A percentile compares a stretch with the other conserved stretches of the same genome.
Evolutionary conservation across 2,797 vertebrate species (phyloP).

Genomic region (Mormyrus proboscirostris): DNA sequence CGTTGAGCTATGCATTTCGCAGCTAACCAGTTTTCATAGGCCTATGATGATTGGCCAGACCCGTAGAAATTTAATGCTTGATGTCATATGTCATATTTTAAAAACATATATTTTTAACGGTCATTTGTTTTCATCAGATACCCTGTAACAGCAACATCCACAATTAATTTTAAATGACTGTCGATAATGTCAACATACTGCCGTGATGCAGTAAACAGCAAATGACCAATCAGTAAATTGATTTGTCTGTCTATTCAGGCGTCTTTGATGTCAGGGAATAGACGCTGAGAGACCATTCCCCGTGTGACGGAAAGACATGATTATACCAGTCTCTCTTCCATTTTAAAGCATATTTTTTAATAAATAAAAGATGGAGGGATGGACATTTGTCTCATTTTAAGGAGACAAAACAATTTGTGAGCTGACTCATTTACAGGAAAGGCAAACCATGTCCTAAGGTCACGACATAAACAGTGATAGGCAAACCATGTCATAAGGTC

Average conservation of each 20-base stretch:
- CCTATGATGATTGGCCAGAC: not conserved
- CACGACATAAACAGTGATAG: not conserved
- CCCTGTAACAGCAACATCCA: not conserved
- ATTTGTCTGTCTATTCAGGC: not conserved
- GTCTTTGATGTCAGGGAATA: slow-evolving; percentile 3
- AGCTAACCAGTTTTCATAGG: not conserved
- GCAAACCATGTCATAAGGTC: not conserved
- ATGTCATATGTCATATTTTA: not conserved
- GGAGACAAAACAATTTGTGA: not conserved
- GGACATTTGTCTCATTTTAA: not conserved
- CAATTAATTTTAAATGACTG: not conserved
- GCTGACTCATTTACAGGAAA: not conserved
- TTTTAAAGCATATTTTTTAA: not conserved
- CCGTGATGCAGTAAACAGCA: not conserved
- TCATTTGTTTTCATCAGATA: not conserved
- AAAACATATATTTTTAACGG: not conserved
- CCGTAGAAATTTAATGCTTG: not conserved
- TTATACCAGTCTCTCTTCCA: not conserved
- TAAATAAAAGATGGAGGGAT: not conserved
- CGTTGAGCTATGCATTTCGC: not conserved
- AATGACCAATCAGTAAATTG: not conserved
- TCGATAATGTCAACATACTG: not conserved
- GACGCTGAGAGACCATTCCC: not conserved
- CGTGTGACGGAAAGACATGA: not conserved
- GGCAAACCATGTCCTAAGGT: not conserved